Conservation (phyloP, 37 sponge, comb jelly and placozoan genomes). For the Theonella swinhoei region DNA sequence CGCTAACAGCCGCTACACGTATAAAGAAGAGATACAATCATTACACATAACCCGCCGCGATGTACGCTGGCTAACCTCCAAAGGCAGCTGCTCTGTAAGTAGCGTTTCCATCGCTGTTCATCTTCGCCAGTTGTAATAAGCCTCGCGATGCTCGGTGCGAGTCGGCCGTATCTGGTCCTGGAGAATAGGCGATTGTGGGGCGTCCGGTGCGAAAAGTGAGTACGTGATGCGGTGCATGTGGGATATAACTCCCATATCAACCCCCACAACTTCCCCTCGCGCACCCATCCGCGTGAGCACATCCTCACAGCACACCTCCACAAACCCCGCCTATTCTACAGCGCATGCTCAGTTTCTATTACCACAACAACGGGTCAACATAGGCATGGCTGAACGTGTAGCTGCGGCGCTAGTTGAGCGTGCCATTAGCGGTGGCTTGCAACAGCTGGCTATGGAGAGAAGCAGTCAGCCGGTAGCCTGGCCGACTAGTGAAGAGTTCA, state of each 20-base stretch:
- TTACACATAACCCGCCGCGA: too few species aligned
- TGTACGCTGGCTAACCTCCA: too few species aligned
- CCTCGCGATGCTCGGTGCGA: too few species aligned
- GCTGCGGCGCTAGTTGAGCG: constrained; percentile 28
- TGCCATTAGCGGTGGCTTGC: neutral
- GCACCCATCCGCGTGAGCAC: too few species aligned
- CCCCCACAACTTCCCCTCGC: neutral
- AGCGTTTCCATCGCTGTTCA: neutral
- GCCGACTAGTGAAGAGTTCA: constrained; percentile 57
- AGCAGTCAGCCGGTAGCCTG: constrained; percentile 3
- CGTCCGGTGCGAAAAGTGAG: neutral
- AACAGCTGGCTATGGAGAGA: neutral
- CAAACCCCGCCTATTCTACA: neutral
- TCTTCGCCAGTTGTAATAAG: too few species aligned
- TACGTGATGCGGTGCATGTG: neutral
- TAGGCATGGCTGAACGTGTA: neutral
- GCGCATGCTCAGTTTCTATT: too few species aligned
- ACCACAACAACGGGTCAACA: neutral
- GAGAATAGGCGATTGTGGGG: too few species aligned
- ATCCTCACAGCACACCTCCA: neutral
- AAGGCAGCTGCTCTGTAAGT: too few species aligned
- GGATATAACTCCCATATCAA: neutral
- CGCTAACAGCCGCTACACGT: too few species aligned
- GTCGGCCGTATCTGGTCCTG: too few species aligned
- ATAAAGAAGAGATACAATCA: too few species aligned